Conservation (phyloP, 2,113 vertebrate species). For the Riparia riparia region DNA sequence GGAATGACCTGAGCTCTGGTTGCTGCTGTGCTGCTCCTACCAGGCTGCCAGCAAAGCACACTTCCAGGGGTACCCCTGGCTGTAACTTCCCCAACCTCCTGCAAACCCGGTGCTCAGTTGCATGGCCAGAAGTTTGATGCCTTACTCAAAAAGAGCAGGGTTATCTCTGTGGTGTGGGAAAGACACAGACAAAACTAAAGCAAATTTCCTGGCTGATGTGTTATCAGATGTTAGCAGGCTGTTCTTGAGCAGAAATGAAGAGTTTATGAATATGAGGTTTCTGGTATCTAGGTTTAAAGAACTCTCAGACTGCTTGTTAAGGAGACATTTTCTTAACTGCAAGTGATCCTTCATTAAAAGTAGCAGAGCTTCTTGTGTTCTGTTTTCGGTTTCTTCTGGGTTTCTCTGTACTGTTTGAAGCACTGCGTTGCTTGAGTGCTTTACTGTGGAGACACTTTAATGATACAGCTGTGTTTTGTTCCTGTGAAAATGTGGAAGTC, state of each 20-base stretch:
- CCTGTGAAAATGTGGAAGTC: background rate
- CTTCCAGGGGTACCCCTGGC: background rate
- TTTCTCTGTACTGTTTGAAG: background rate
- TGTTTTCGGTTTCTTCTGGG: background rate
- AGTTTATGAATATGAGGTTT: background rate
- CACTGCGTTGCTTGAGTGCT: background rate
- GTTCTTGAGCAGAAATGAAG: background rate
- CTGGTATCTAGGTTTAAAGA: background rate
- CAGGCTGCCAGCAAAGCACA: background rate
- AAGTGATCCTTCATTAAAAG: background rate
- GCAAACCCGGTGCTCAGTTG: background rate
- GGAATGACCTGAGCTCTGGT: background rate
- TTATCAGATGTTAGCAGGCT: background rate
- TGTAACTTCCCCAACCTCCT: background rate
- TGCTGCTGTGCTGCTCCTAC: background rate
- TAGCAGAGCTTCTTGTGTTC: background rate
- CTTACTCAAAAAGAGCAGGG: background rate
- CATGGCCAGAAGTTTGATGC: background rate
- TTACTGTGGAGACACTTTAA: background rate
- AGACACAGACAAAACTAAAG: background rate
- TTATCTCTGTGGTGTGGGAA: background rate
- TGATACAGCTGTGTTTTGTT: background rate
- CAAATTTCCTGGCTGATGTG: slow-evolving; percentile 14
- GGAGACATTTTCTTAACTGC: background rate
- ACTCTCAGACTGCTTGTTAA: background rate